These are phyloP conservation scores for Enteromius paludinosus DNA, from an alignment of 2,797 vertebrate species.

Conservation along the genomic window DNA sequence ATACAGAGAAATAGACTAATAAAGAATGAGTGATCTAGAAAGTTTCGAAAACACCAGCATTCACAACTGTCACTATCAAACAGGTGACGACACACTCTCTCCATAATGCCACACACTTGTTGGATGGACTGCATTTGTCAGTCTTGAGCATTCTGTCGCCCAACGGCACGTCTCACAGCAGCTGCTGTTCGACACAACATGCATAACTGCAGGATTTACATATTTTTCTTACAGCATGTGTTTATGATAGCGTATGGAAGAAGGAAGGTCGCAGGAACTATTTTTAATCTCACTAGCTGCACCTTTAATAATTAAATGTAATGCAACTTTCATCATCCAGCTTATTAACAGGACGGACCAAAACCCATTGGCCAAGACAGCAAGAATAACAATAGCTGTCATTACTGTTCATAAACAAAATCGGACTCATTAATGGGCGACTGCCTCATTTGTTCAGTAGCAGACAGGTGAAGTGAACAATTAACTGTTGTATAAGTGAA, in stretches of 20 bases:
- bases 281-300: not conserved
- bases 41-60: constrained; percentile 38
- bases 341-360: constrained; percentile 18
- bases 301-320: constrained; percentile 6
- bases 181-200: constrained; percentile 24
- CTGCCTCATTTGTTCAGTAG: not conserved
- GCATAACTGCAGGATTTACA: constrained; percentile 25
- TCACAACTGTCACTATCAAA: constrained; percentile 44
- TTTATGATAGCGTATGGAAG: not conserved
- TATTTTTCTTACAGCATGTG: constrained; percentile 22
- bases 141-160: constrained; percentile 37
- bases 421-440: not conserved
- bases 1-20: constrained; percentile 14
- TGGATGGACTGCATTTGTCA: constrained; percentile 50
- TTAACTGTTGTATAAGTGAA: too few species aligned
- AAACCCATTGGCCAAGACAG: not conserved
- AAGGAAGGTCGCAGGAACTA: not conserved
- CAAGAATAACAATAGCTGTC: constrained; percentile 11
- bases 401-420: constrained; percentile 21
- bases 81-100: constrained; percentile 41
- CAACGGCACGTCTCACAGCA: constrained; percentile 15
- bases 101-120: constrained; percentile 36
- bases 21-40: constrained; percentile 17
- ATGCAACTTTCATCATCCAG: not conserved
- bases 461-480: constrained; percentile 17